A percentile compares a stretch with the other conserved stretches of the same genome.
These are phyloP conservation scores for Hippocampus guttulatus DNA, from an alignment of 2,113 vertebrate species.

Conservation along the genomic window DNA sequence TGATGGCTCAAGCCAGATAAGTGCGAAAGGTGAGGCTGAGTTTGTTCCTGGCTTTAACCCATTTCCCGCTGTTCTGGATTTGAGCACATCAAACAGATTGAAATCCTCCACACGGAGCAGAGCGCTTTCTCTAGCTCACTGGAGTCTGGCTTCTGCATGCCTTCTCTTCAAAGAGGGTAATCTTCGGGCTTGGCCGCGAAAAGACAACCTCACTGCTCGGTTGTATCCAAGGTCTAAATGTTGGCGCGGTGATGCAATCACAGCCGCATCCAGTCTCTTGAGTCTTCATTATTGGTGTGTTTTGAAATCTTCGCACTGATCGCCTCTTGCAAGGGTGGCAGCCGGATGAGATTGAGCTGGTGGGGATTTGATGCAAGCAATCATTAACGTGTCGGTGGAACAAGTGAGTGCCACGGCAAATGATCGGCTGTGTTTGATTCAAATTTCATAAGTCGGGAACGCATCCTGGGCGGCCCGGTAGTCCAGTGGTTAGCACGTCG, in stretches of 20 bases:
- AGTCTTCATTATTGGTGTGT: constrained; percentile 24
- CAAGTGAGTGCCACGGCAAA: not conserved
- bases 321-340: not conserved
- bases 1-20: not conserved
- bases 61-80: constrained; percentile 54
- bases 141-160: constrained; percentile 45
- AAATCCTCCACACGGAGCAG: constrained; percentile 43
- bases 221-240: constrained; percentile 35
- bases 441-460: not conserved
- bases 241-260: constrained; percentile 48
- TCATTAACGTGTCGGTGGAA: not conserved
- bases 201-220: constrained; percentile 43
- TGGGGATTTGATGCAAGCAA: not conserved
- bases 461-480: no score
- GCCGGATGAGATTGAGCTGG: not conserved
- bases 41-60: constrained; percentile 56
- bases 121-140: constrained; percentile 37
- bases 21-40: constrained; percentile 60
- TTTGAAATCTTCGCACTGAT: constrained; percentile 24
- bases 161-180: constrained; percentile 64
- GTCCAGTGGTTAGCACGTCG: no score
- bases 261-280: constrained; percentile 31
- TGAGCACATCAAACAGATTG: constrained; percentile 65
- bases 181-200: constrained; percentile 66
- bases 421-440: not conserved